These are phyloP conservation scores for Conchocele bisecta DNA, from an alignment of 2,888 invertebrate genomes.

Conservation along the genomic window DNA sequence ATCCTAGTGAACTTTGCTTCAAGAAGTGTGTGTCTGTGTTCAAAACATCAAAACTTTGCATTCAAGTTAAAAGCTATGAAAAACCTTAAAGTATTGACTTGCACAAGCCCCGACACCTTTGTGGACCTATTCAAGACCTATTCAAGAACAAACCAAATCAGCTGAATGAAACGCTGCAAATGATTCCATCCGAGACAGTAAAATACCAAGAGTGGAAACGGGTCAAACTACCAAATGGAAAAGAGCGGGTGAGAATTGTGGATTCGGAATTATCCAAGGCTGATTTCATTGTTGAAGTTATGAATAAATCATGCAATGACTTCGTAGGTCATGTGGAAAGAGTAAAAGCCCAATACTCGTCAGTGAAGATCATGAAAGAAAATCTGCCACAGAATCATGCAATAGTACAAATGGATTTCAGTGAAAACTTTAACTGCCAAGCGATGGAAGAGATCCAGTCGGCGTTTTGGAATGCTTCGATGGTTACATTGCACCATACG, in stretches of 20 bases:
- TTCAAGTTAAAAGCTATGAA: conserved; percentile 32
- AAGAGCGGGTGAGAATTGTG: conserved; percentile 38
- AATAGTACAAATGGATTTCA: conserved; percentile 36
- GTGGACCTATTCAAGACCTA: too few species aligned
- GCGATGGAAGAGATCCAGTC: conserved; percentile 19
- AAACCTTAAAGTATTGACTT: neutral
- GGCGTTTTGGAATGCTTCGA: conserved; percentile 33
- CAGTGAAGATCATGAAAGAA: conserved; percentile 27
- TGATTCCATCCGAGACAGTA: conserved; percentile 8
- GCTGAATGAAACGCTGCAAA: conserved; percentile 5
- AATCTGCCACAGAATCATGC: conserved; percentile 20
- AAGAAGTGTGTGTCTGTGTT: conserved; percentile 34
- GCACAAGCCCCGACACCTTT: conserved; percentile 44
- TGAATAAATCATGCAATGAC: conserved; percentile 73
- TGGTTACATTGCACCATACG: conserved; percentile 45
- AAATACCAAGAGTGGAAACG: conserved; percentile 45
- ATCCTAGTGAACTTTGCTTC: conserved; percentile 27
- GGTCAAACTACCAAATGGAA: conserved; percentile 39
- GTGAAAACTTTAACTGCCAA: conserved; percentile 2
- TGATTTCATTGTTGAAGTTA: conserved; percentile 78
- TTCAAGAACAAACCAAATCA: neutral
- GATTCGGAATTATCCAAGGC: conserved; percentile 20
- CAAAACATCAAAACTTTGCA: conserved; percentile 39
- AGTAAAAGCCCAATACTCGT: conserved; percentile 18
- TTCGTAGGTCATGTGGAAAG: conserved; percentile 31